phyloP scores from a whole-genome alignment of 2,113 vertebrate genomes.

The Cebus imitator region DNA sequence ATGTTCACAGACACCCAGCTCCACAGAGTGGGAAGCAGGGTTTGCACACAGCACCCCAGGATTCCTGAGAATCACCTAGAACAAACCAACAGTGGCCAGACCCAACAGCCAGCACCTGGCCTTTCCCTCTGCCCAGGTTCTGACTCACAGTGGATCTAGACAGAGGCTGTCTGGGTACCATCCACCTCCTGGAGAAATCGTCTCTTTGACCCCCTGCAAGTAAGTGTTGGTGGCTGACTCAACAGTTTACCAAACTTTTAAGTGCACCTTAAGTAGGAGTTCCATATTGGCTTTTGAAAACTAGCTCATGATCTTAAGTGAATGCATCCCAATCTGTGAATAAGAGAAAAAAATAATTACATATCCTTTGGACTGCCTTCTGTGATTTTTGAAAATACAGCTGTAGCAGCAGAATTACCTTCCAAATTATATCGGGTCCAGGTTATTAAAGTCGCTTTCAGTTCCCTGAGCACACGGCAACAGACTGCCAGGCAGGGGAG shows the following conservation, averaged over 20 bases:
- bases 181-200: neutral
- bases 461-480: conserved; percentile 39
- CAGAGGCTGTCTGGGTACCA: neutral
- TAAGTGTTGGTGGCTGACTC: neutral
- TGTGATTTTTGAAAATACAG: neutral
- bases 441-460: conserved; percentile 67
- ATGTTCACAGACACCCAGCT: neutral
- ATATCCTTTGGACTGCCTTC: conserved; percentile 39
- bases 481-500: conserved; percentile 26
- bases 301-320: conserved; percentile 5
- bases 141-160: accelerated
- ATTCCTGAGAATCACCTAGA: neutral
- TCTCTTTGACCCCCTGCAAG: no score
- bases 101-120: neutral
- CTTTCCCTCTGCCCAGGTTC: neutral
- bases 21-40: accelerated
- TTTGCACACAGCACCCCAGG: neutral
- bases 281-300: neutral
- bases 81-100: neutral
- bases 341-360: conserved; percentile 38
- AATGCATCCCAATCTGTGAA: conserved; percentile 28
- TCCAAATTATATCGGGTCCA: conserved; percentile 65
- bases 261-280: neutral
- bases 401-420: conserved; percentile 46
- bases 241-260: neutral